Base-by-base conservation (phyloP, 2,888 invertebrate species). In the Synanthedon formicaeformis region DNA sequence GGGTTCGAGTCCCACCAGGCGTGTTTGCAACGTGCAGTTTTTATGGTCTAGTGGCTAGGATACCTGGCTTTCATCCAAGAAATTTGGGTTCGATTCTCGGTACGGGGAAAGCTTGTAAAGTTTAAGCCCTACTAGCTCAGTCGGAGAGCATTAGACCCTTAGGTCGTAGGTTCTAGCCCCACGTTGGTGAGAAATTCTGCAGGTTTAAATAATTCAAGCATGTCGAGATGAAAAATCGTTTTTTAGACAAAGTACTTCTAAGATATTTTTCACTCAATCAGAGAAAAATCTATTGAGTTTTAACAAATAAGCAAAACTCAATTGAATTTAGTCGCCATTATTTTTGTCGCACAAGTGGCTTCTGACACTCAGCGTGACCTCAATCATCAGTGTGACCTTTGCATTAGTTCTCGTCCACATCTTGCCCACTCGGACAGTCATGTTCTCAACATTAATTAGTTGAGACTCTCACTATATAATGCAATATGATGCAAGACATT, bases 1-100 rank as follows among this genome's bases (percentile, higher is more conserved):
- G 91, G 91, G 91, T 91, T 91, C 91, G 91, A 91, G 91, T 91
- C 91, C 91, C 91, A 91, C 91, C 91, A 91, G 91, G 90, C 0
- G 18, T 18, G 18, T 18, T 16, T 16, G 16, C 16, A 16, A 16
- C 16, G 18, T 18, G 18, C 3, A 18, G 18, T 3, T 18, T 18
- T 18, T 88, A 88, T 88, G 88, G 88, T 90, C 90, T 90, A 90
- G 89, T 90, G 90, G 90, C 89, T 89, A 90, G 89, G 90, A 90
- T 90, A 90, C 89, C 90, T 90, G 90, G 90, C 90, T 90, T 88
- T 90, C 90, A 90, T 89, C 89, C 90, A 90, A 90, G 90, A 91
- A 90, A 90, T 90, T 90, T 90, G 90, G 90, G 90, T 91, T 90
- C 90, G 90, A 90, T 90, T 90, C 90, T 90, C 90, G 90, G 90